These are phyloP conservation scores for Vanessa tameamea DNA, from an alignment of 1,140 invertebrate genomes.

Conservation along the genomic window DNA sequence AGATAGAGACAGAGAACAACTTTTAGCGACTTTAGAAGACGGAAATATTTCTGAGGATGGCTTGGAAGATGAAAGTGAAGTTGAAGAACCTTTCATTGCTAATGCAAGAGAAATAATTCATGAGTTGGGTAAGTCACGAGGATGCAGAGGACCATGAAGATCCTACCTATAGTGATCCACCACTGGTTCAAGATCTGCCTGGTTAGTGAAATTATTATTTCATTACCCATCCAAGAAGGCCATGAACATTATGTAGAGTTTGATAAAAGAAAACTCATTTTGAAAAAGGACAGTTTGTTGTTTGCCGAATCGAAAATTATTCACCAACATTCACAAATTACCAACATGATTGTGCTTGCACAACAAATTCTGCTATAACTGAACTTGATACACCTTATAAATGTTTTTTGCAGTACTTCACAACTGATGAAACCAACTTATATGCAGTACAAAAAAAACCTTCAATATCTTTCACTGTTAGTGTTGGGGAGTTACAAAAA, in stretches of 20 bases:
- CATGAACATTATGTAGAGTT: conserved; percentile 43
- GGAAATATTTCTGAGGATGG: conserved; percentile 51
- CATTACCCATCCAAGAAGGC: conserved; percentile 46
- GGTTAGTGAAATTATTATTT: conserved; percentile 45
- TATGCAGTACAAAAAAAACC: conserved; percentile 41
- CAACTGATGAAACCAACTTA: conserved; percentile 43
- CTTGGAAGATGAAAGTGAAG: conserved; percentile 49
- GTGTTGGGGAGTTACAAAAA: neutral
- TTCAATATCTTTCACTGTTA: conserved; percentile 24
- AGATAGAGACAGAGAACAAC: conserved; percentile 47
- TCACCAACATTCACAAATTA: conserved; percentile 41
- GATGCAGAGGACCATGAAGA: conserved; percentile 47
- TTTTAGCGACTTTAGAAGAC: conserved; percentile 49
- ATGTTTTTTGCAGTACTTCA: conserved; percentile 50
- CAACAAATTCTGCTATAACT: conserved; percentile 44
- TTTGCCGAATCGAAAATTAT: conserved; percentile 44
- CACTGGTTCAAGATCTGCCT: conserved; percentile 49
- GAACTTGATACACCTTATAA: conserved; percentile 49
- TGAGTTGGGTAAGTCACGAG: conserved; percentile 47
- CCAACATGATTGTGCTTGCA: too few relatives aligned
- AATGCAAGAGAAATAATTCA: conserved; percentile 46
- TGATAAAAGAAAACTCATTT: conserved; percentile 53
- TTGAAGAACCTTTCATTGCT: conserved; percentile 45
- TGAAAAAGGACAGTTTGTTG: conserved; percentile 49
- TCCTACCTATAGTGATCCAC: conserved; percentile 50